Evolutionary conservation across 2,888 invertebrate species (phyloP), one percentile per base, ranked within the genome.

Genomic region (Dorcus parallelipipedus): DNA sequence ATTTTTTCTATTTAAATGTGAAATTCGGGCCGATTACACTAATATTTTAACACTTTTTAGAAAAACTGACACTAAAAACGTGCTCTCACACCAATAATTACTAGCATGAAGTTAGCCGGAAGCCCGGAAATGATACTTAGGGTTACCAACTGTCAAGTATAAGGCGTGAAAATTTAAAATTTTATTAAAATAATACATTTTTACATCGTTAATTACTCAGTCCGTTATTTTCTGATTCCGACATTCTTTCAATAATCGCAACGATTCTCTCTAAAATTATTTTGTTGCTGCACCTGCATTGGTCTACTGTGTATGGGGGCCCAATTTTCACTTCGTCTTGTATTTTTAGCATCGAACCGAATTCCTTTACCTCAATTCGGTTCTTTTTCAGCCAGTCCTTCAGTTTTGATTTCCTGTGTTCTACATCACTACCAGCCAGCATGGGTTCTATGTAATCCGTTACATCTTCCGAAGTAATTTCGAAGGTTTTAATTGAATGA

Each of bases 241-340:
- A 76, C 77, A 79, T 77, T 60, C 66, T 64, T 50, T 67, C 56
- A 40, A 79, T 71, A 56, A 79, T 69, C 39, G 71, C 70, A 60
- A 73, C 69, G 60, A 79, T 71, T 65, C 73, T 71, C 52, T 75
- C 74, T 54, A 79, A 73, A 56, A 78, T 71, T 38, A 78, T 71
- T 33, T 72, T 75, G 64, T 76, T 79, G 59, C 73, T 74, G 64
- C 75, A 73, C 59, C 75, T 70, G 63, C 78, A 78, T 57, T 76
- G 73, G 23, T 76, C 71, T 9, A 68, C 63, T 38, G 70, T 72
- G 71, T 78, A 80, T 3, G 79, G 79, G 6, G 78, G 75, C 38
- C 71, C 67, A 51, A 79, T 77, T 10, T 71, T 64, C 49, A 79
- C 61, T 60, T 75, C 69, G 51, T 76, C 72, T 54, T 73, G 75